These are phyloP conservation scores for Lindbergichthys nudifrons DNA, from an alignment of 2,797 vertebrate genomes.

Conservation along the genomic window DNA sequence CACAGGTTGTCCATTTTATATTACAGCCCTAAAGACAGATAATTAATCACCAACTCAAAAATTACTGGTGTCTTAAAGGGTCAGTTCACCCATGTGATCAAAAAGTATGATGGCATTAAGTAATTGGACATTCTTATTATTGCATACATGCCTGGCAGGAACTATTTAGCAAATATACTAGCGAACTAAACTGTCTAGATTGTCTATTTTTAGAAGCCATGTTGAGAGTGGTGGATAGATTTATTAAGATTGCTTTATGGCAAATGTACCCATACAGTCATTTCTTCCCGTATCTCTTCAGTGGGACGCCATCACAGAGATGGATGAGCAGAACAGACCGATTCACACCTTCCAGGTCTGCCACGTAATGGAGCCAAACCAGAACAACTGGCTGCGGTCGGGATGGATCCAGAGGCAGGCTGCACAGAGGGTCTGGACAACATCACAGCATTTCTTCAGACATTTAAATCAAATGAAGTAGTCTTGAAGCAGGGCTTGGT, in stretches of 20 bases:
- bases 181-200: not conserved
- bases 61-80: conserved; percentile 14
- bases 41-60: conserved; percentile 2
- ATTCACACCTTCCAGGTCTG: conserved; percentile 99
- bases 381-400: conserved; percentile 98
- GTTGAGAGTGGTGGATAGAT: not conserved
- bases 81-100: not conserved
- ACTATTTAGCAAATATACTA: not conserved
- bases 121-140: not conserved
- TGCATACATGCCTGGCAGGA: not conserved
- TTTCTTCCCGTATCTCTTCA: conserved; percentile 60
- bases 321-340: conserved; percentile 96
- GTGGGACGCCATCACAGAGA: conserved; percentile 99
- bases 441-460: conserved; percentile 14
- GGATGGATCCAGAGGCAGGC: conserved; percentile 96
- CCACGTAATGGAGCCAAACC: conserved; percentile 98
- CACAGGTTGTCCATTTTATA: conserved; percentile 23
- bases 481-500: conserved; percentile 4
- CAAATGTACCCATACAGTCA: not conserved
- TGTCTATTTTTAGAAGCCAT: not conserved
- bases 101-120: not conserved
- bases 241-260: not conserved
- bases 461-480: conserved; percentile 14
- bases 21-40: conserved; percentile 13
- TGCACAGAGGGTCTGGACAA: conserved; percentile 88